A percentile compares a stretch with the other conserved stretches of the same genome.
Conservation (phyloP, 2,888 invertebrate species). For the Stenurella melanura region DNA sequence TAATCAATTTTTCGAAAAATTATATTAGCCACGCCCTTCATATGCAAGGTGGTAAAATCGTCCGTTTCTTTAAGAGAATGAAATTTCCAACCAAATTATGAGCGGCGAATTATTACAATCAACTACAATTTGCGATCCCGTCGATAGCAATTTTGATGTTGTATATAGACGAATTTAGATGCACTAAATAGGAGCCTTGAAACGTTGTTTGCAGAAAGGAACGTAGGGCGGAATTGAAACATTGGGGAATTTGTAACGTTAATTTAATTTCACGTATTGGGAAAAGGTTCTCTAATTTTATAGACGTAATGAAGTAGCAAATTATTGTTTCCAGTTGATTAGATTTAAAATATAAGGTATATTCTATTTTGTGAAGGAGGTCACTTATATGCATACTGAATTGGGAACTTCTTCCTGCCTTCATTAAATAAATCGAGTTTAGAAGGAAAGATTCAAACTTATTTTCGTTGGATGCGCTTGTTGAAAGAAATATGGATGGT, state of each 20-base stretch:
- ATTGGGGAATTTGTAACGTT: background rate
- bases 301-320: background rate
- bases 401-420: background rate
- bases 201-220: background rate
- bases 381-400: background rate
- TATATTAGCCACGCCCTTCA: too few species aligned
- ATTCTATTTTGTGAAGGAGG: background rate
- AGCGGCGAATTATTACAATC: too few species aligned
- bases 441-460: background rate
- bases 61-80: too few species aligned
- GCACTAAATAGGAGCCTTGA: background rate
- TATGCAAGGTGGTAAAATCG: too few species aligned
- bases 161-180: background rate
- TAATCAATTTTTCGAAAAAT: too few species aligned
- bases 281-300: conserved; percentile 1
- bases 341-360: background rate
- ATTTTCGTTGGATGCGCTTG: background rate
- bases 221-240: background rate
- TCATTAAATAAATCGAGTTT: background rate
- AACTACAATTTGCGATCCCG: too few species aligned
- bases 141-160: too few species aligned
- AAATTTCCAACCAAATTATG: too few species aligned
- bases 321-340: background rate
- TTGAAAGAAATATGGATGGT: background rate
- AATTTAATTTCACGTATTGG: conserved; percentile 3